Evolutionary conservation across 2,888 invertebrate genomes (phyloP).

Genomic region (Leptinotarsa juncta): DNA sequence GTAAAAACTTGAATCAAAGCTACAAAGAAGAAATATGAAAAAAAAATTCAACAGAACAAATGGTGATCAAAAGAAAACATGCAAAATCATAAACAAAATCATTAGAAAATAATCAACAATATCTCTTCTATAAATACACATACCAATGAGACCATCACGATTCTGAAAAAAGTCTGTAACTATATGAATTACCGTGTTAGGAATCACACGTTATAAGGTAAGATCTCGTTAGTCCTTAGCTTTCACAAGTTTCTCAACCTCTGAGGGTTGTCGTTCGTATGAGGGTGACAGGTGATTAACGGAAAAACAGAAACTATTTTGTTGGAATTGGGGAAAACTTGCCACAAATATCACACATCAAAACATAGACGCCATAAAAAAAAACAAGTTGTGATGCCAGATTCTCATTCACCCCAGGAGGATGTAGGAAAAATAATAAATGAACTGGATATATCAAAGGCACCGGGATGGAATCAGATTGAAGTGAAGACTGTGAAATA

Average conservation of each 20-base stretch:
- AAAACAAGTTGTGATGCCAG: background rate
- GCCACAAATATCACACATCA: background rate
- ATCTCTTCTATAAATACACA: background rate
- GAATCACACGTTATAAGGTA: no score
- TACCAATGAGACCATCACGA: background rate
- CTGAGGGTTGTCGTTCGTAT: no score
- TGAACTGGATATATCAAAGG: conserved; percentile 19
- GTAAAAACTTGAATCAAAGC: no score
- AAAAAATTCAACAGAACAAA: no score
- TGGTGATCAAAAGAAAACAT: no score
- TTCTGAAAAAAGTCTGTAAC: background rate
- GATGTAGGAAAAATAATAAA: conserved; percentile 7
- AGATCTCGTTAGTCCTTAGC: no score
- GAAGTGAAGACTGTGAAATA: conserved; percentile 16
- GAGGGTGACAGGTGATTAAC: no score
- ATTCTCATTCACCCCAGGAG: conserved; percentile 17
- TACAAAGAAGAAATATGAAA: no score
- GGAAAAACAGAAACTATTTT: background rate
- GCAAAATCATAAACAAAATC: no score
- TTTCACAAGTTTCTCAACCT: no score
- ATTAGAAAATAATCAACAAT: background rate
- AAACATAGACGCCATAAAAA: background rate
- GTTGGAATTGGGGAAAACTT: background rate
- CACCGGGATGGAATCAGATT: conserved; percentile 18
- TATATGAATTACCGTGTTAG: background rate